phyloP scores from a whole-genome alignment of 2,113 vertebrate species.

The Artemisiospiza belli region DNA sequence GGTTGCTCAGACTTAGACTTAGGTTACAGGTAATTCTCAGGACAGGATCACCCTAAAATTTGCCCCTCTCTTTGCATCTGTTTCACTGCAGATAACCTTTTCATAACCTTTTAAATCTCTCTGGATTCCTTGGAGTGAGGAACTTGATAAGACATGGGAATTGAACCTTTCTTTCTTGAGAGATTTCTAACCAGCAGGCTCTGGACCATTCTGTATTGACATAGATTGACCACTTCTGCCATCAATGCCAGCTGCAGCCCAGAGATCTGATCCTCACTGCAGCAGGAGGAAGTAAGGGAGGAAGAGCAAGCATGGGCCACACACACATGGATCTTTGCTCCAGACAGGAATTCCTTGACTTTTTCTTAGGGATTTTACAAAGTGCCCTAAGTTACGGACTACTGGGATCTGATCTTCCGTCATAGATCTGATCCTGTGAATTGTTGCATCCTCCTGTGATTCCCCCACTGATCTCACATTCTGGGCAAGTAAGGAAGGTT shows the following conservation, averaged over 20 bases:
- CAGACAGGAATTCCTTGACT: not conserved
- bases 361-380: not conserved
- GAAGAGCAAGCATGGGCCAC: not conserved
- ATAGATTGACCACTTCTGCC: not conserved
- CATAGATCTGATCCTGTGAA: not conserved
- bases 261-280: not conserved
- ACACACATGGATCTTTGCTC: rapidly evolving
- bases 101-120: not conserved
- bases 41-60: not conserved
- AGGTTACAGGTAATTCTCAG: not conserved
- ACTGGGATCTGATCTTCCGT: not conserved
- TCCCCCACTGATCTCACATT: not conserved
- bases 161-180: not conserved
- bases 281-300: not conserved
- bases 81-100: not conserved
- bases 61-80: not conserved
- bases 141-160: not conserved
- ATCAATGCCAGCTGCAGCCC: not conserved
- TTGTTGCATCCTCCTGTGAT: not conserved
- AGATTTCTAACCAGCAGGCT: not conserved
- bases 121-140: not conserved
- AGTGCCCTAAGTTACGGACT: not conserved
- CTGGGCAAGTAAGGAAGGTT: not conserved
- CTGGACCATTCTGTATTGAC: not conserved
- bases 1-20: not conserved